Evolutionary conservation across 2,797 vertebrate species (phyloP).

Genomic region (Euphonia xanthogaster): DNA sequence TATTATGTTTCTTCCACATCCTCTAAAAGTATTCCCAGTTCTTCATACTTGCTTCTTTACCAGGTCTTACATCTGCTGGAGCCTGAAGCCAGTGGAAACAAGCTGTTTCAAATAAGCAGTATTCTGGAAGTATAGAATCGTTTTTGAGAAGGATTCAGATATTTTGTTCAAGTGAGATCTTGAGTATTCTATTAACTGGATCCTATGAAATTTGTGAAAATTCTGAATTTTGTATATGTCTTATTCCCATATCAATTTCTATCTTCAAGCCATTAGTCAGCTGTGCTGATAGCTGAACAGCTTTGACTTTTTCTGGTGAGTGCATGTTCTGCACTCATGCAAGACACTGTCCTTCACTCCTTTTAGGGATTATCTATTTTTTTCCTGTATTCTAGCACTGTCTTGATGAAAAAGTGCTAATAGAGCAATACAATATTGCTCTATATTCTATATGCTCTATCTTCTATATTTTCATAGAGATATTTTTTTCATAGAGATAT

Average conservation of each 20-base stretch:
- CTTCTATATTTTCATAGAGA: too few species aligned
- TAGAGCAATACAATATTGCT: too few species aligned
- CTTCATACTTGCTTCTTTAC: not conserved
- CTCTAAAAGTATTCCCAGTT: not conserved
- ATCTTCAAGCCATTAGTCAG: not conserved
- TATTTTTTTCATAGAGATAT: too few species aligned
- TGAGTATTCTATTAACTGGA: not conserved
- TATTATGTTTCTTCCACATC: not conserved
- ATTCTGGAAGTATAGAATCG: not conserved
- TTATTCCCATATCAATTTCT: not conserved
- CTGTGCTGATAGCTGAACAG: not conserved
- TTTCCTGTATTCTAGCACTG: not conserved
- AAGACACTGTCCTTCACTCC: not conserved
- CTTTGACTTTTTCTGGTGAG: not conserved
- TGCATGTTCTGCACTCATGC: accelerated
- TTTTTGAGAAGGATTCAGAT: not conserved
- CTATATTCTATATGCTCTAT: too few species aligned
- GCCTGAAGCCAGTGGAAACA: not conserved
- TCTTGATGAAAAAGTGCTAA: not conserved
- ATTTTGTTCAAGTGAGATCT: not conserved
- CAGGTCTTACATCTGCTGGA: not conserved
- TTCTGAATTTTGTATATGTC: not conserved
- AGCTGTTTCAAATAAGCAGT: not conserved
- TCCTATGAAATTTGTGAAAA: not conserved
- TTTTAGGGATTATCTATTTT: not conserved